Conservation (phyloP, 2,888 invertebrate genomes). For the Synanthedon formicaeformis region DNA sequence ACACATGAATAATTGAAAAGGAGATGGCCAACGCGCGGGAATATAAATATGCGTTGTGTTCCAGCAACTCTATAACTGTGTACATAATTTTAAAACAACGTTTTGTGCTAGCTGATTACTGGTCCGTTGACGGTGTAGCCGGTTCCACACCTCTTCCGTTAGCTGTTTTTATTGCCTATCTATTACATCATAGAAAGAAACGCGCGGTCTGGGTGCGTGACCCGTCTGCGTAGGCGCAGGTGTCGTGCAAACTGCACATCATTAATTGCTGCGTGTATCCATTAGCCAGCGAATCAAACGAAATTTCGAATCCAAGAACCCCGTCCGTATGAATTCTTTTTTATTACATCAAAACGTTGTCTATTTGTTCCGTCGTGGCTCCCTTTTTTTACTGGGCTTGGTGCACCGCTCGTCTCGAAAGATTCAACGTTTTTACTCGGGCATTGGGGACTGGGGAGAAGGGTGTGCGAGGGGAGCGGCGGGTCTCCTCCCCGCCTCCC, state of each 20-base stretch:
- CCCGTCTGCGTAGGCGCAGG: slow-evolving; percentile 58
- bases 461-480: slow-evolving; percentile 24
- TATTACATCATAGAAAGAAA: slow-evolving; percentile 54
- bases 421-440: slow-evolving; percentile 60
- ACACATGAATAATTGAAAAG: slow-evolving; percentile 36
- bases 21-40: slow-evolving; percentile 24
- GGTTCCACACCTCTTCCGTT: slow-evolving; percentile 56
- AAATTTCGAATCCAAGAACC: slow-evolving; percentile 53
- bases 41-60: slow-evolving; percentile 19
- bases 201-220: slow-evolving; percentile 38
- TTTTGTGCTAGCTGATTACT: slow-evolving; percentile 35
- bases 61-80: slow-evolving; percentile 6
- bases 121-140: slow-evolving; percentile 31
- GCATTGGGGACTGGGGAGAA: slow-evolving; percentile 25
- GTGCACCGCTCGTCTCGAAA: slow-evolving; percentile 49
- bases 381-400: slow-evolving; percentile 61
- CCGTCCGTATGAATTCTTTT: slow-evolving; percentile 52
- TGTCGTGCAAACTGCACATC: slow-evolving; percentile 53
- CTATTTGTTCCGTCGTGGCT: slow-evolving; percentile 65
- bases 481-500: slow-evolving; percentile 53
- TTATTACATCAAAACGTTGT: slow-evolving; percentile 42
- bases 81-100: slow-evolving; percentile 29
- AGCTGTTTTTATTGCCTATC: slow-evolving; percentile 39
- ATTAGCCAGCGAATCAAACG: slow-evolving; percentile 12
- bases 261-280: slow-evolving; percentile 28